Evolutionary conservation across 2,797 vertebrate species (phyloP), one percentile per base, ranked within the genome.

Genomic region (Brotula barbata): DNA sequence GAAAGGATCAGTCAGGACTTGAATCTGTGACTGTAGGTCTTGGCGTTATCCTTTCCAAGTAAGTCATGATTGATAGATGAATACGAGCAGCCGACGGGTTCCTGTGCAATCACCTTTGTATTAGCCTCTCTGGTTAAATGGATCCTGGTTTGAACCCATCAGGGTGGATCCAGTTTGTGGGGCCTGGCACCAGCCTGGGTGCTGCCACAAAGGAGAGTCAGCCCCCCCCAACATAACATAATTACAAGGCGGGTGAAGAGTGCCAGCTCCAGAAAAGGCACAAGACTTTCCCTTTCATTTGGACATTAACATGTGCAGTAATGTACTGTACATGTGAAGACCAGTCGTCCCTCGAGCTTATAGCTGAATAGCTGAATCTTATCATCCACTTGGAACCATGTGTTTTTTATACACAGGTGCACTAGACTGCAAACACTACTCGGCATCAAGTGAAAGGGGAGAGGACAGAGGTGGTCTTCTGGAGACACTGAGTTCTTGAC

Each of bases 201-300:
- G 15, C 61, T 77, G 68, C 71, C 76, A 71, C 75, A 72, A 56
- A 63, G 55, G 50, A 79, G 57, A 79, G 54, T 71, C 71, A 64
- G 22, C 52, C 72, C 69, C 57, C 59, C 34, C 31, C 31, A 33
- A 6, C 31, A 33, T 11, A 73, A 25, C 54, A 33, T 77, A 88
- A 89, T 88, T 83, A 88, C 74, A 88, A 78, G 82, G 66, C 51
- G 67, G 51, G 48, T 61, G 14, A 70, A 76, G 53, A 64, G 59
- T 64, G 74, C 80, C 83, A 84, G 67, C 22, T 68, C 70, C 68
- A 80, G 63, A 86, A 85, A 73, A 77, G 71, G 72, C 80, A 68
- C 57, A 53, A 64, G 66, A 49, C 45, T 68, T 60, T 65, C 77
- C 59, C 72, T 88, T 75, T 87, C 60, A 89, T 86, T 82, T 82